A percentile compares a stretch with the other conserved stretches of the same genome.
Evolutionary conservation across 2,113 vertebrate species (phyloP).

Genomic region (Rattus rattus): DNA sequence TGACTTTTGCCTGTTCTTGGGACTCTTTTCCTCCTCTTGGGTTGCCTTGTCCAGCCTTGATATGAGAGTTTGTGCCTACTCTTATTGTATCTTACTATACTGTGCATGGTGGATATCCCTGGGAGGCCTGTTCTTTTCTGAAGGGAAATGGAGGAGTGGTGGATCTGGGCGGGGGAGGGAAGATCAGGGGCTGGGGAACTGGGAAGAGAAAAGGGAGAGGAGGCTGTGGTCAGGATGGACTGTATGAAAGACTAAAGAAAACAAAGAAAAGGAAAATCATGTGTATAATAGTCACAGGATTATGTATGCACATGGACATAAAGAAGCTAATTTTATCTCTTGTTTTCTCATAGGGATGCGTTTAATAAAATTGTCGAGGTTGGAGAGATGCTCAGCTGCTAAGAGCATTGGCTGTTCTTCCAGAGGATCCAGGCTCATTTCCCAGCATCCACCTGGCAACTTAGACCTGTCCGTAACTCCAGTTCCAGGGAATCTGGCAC

Average conservation of each 20-base stretch:
- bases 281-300: not conserved
- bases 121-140: not conserved
- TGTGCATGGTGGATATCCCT: not conserved
- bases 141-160: not conserved
- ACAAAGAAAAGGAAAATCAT: not conserved
- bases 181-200: not conserved
- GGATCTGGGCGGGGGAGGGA: not conserved
- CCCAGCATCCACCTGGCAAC: not conserved
- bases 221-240: not conserved
- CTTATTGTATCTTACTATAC: not conserved
- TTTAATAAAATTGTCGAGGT: not conserved
- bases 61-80: not conserved
- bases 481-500: not conserved
- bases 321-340: conserved; percentile 9
- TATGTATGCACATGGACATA: not conserved
- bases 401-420: not conserved
- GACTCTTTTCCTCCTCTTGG: not conserved
- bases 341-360: conserved; percentile 36
- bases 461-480: not conserved
- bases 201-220: not conserved
- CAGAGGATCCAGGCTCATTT: not conserved
- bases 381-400: not conserved
- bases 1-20: not conserved
- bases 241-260: not conserved
- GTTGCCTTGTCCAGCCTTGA: not conserved